These are phyloP conservation scores for Conomelus anceps DNA, from an alignment of 2,888 invertebrate genomes.

Conservation along the genomic window DNA sequence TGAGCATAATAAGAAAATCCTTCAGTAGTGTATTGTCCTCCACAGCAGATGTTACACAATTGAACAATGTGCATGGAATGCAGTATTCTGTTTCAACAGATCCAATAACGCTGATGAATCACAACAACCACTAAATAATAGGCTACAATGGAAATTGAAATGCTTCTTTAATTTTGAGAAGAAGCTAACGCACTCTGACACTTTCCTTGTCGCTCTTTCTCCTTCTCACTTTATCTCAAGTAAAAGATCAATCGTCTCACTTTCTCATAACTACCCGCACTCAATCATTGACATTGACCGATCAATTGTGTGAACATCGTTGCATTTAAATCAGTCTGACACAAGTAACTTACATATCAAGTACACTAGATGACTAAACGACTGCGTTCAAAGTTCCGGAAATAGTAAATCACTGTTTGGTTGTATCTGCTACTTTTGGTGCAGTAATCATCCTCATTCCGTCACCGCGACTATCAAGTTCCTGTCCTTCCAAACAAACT, in stretches of 20 bases:
- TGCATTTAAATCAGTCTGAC: background rate
- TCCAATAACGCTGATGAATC: background rate
- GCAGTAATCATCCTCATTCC: background rate
- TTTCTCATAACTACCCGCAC: background rate
- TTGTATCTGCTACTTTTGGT: background rate
- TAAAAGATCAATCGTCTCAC: background rate
- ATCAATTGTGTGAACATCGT: background rate
- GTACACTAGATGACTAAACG: too few relatives aligned
- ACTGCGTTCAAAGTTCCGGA: background rate
- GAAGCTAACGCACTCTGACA: background rate
- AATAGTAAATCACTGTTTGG: background rate
- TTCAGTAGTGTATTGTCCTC: background rate
- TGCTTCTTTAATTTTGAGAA: background rate
- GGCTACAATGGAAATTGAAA: background rate
- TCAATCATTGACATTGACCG: background rate
- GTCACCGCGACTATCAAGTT: background rate
- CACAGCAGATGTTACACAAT: background rate
- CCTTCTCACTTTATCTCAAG: background rate
- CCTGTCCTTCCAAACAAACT: too few relatives aligned
- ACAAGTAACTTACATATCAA: background rate
- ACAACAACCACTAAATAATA: background rate
- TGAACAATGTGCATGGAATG: background rate
- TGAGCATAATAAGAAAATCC: background rate
- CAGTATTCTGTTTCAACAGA: background rate
- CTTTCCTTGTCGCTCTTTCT: background rate